These are phyloP conservation scores for Diarsia rubi DNA, from an alignment of 2,888 invertebrate species.

Conservation along the genomic window DNA sequence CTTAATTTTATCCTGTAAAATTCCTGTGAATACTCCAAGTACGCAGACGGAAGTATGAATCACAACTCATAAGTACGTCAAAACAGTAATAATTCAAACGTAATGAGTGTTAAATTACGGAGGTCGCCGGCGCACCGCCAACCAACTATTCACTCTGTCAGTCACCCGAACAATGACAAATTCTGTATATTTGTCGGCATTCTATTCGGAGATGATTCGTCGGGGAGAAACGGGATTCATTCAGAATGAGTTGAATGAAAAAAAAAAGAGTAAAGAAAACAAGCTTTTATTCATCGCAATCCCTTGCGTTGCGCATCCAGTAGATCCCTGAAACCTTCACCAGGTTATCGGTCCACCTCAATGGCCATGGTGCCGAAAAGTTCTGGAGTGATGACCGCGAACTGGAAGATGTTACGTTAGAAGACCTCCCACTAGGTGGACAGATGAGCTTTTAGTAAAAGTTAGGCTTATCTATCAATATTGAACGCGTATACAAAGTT, in stretches of 20 bases:
- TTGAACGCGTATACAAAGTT: too few species aligned
- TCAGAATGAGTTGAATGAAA: background rate
- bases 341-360: too few species aligned
- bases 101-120: conserved; percentile 72
- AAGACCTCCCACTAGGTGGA: too few species aligned
- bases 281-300: too few species aligned
- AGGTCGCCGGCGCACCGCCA: conserved; percentile 76
- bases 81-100: conserved; percentile 78
- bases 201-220: background rate
- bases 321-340: too few species aligned
- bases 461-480: too few species aligned
- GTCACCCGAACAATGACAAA: conserved; percentile 69
- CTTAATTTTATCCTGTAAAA: conserved; percentile 34
- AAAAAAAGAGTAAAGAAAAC: background rate
- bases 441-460: too few species aligned
- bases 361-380: too few species aligned
- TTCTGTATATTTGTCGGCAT: conserved; percentile 59
- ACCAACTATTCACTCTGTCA: conserved; percentile 56
- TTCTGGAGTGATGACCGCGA: too few species aligned
- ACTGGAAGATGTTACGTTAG: too few species aligned
- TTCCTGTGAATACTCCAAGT: conserved; percentile 51
- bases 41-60: conserved; percentile 80
- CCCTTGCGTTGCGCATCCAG: too few species aligned
- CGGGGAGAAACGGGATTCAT: background rate
- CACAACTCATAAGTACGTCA: conserved; percentile 72